phyloP scores from a whole-genome alignment of 2,888 invertebrate genomes.

The Deilephila elpenor region DNA sequence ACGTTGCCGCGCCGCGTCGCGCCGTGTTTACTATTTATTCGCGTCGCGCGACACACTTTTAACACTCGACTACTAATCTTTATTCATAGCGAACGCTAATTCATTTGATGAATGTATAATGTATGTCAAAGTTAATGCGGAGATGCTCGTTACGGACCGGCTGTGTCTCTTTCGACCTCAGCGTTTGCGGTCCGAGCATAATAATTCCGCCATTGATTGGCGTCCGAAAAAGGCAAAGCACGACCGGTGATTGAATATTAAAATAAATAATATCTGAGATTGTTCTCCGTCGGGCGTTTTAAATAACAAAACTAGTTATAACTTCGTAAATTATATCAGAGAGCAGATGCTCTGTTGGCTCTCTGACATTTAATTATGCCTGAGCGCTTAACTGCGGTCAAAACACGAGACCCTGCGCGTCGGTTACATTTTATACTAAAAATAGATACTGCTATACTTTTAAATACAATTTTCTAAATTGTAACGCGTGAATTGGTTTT shows the following conservation, averaged over 20 bases:
- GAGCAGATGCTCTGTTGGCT: background rate
- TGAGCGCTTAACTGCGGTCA: too few relatives aligned
- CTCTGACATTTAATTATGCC: background rate
- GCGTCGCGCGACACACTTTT: constrained; percentile 10
- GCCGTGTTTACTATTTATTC: constrained; percentile 54
- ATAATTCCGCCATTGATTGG: constrained; percentile 1
- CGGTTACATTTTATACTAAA: background rate
- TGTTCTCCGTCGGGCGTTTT: constrained; percentile 12
- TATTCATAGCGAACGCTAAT: background rate
- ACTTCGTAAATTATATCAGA: background rate
- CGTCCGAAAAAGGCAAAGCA: constrained; percentile 21
- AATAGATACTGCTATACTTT: background rate
- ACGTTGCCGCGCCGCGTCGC: constrained; percentile 72
- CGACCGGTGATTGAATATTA: constrained; percentile 19
- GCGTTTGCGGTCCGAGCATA: constrained; percentile 11
- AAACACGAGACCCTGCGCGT: background rate
- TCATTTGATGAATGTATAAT: constrained; percentile 2
- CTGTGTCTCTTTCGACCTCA: constrained; percentile 18
- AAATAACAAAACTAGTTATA: background rate
- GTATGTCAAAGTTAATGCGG: constrained; percentile 7
- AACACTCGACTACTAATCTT: constrained; percentile 7
- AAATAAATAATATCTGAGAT: constrained; percentile 16
- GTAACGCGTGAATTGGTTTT: too few relatives aligned
- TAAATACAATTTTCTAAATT: too few relatives aligned
- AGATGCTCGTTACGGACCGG: constrained; percentile 1